Conservation (phyloP, 2,797 vertebrate genomes). For the Molossus molossus region DNA sequence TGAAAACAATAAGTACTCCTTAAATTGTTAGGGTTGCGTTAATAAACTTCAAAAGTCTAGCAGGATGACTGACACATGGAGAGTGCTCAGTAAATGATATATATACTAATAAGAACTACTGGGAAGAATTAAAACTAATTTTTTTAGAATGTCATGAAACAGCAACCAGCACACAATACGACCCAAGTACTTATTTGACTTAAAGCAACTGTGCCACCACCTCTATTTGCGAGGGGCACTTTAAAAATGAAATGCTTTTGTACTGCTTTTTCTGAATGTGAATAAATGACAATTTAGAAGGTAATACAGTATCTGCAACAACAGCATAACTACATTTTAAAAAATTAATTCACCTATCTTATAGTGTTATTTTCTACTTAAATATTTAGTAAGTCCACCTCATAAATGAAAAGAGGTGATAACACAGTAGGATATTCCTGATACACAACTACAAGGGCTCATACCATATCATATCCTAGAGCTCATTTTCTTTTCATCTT, state of each 20-base stretch:
- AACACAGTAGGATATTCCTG: not conserved
- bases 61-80: not conserved
- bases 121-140: constrained; percentile 16
- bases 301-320: constrained; percentile 22
- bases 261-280: not conserved
- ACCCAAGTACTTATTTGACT: constrained; percentile 23
- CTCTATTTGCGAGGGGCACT: not conserved
- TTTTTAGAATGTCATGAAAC: constrained; percentile 39
- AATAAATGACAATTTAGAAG: constrained; percentile 40
- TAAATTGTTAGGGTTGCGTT: not conserved
- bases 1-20: not conserved
- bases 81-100: not conserved
- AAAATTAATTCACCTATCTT: not conserved
- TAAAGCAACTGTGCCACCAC: not conserved
- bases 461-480: not conserved
- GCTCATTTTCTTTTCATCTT: not conserved
- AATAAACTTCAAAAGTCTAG: constrained; percentile 40
- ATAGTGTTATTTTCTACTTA: constrained; percentile 7
- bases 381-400: constrained; percentile 23
- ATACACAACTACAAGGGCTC: not conserved
- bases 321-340: not conserved
- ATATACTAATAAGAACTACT: not conserved
- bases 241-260: constrained; percentile 8
- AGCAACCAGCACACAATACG: constrained; percentile 11
- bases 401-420: not conserved